Conservation (phyloP, 2,888 invertebrate genomes). For the Plusia festucae region DNA sequence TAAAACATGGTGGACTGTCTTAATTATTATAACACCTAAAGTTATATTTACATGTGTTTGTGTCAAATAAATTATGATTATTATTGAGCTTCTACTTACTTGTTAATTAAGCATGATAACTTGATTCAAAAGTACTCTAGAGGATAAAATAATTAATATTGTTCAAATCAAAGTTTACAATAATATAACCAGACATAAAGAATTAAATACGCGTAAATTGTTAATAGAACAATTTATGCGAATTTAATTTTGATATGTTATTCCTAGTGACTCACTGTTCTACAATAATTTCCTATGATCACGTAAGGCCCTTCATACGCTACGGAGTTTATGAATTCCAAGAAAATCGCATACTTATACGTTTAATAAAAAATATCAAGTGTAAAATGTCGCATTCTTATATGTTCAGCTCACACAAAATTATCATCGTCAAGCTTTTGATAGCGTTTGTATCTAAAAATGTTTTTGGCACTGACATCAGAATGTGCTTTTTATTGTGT, state of each 20-base stretch:
- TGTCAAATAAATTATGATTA: no score
- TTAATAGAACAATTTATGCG: not conserved
- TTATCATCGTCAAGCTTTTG: conserved; percentile 13
- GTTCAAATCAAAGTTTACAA: not conserved
- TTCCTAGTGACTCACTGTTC: not conserved
- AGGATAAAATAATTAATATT: no score
- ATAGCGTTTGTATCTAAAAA: conserved; percentile 25
- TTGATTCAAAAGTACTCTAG: not conserved
- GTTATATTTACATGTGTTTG: no score
- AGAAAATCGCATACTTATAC: not conserved
- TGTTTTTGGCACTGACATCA: conserved; percentile 55
- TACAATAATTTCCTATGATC: not conserved
- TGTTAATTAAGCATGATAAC: no score
- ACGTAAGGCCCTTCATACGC: not conserved
- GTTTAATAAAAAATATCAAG: not conserved
- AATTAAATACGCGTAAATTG: no score
- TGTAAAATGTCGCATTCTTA: not conserved
- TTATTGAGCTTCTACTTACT: no score
- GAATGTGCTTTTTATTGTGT: conserved; percentile 49
- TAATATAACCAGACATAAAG: not conserved
- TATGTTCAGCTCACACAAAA: not conserved
- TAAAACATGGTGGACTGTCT: no score
- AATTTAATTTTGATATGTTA: not conserved
- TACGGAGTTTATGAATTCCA: not conserved
- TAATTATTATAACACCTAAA: no score